Evolutionary conservation across 2,888 invertebrate species (phyloP), one percentile per base, ranked within the genome.

Genomic region (Pecten maximus): DNA sequence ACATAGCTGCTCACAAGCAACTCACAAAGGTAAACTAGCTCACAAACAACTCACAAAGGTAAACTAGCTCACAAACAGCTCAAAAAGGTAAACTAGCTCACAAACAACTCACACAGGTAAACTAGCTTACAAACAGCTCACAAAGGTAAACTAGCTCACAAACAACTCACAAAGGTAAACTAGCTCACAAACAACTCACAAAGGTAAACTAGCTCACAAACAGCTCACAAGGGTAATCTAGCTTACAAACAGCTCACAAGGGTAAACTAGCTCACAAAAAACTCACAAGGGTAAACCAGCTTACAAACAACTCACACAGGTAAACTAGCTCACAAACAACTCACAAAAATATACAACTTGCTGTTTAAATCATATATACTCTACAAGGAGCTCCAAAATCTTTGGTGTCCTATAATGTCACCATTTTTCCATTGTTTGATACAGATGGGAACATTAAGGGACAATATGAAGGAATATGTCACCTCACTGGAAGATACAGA

Each of bases 1-100:
- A 98, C 92, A 97, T 97, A 10, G 97, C 98, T 40, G 98, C 98
- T 0, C 98, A 98, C 94, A 98, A 98, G 94, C 98, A 98, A 88
- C 94, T 96, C 0, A 95, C 94, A 87, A 96, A 96, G 95, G 96
- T 96, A 90, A 91, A 91, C 48, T 44, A 19, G 28, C 74, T 35
- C 28, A 74, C 0, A 28, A 74, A 74, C 28, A 74, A 28, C 6
- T 74, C 6, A 74, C 6, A 28, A 74, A 96, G 95, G 96, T 96
- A 90, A 91, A 92, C 50, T 74, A 8, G 28, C 28, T 23, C 35
- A 54, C 50, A 74, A 74, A 74, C 3, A 28, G 23, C 74, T 35
- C 28, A 28, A 28, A 8, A 74, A 74, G 60, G 60, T 60, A 60
- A 28, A 54, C 15, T 74, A 8, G 28, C 28, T 23, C 35, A 54